Conservation (phyloP, 2,888 invertebrate genomes). For the Temnothorax rugatulus region DNA sequence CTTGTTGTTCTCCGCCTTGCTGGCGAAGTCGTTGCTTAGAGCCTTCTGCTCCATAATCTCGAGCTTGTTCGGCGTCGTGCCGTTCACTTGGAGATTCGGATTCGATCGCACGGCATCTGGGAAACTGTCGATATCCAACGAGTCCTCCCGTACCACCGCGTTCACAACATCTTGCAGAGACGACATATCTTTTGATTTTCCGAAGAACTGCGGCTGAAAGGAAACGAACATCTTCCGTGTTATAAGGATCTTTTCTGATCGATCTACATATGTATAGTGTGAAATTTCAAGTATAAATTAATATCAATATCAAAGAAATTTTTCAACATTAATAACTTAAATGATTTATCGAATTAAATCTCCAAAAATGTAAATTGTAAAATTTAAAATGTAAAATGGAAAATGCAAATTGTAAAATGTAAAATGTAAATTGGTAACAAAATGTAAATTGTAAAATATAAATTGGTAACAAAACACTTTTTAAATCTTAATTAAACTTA, state of each 20-base stretch:
- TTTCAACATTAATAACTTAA: neutral
- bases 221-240: neutral
- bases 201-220: slow-evolving; percentile 39
- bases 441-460: neutral
- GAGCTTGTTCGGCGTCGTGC: slow-evolving; percentile 77
- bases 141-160: slow-evolving; percentile 69
- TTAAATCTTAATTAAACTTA: neutral
- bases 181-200: slow-evolving; percentile 40
- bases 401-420: neutral
- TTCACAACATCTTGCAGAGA: slow-evolving; percentile 33
- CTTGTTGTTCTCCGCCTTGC: slow-evolving; percentile 88
- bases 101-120: slow-evolving; percentile 82
- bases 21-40: slow-evolving; percentile 86
- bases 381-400: neutral
- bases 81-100: slow-evolving; percentile 82
- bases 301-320: neutral
- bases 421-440: neutral
- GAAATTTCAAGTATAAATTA: neutral
- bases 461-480: neutral
- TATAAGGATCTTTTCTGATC: neutral
- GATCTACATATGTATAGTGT: neutral
- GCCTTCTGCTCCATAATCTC: slow-evolving; percentile 78
- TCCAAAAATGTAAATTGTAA: neutral
- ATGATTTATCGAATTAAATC: neutral
- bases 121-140: slow-evolving; percentile 81